phyloP scores from a whole-genome alignment of 2,888 invertebrate genomes.

The Drosophila anceps region DNA sequence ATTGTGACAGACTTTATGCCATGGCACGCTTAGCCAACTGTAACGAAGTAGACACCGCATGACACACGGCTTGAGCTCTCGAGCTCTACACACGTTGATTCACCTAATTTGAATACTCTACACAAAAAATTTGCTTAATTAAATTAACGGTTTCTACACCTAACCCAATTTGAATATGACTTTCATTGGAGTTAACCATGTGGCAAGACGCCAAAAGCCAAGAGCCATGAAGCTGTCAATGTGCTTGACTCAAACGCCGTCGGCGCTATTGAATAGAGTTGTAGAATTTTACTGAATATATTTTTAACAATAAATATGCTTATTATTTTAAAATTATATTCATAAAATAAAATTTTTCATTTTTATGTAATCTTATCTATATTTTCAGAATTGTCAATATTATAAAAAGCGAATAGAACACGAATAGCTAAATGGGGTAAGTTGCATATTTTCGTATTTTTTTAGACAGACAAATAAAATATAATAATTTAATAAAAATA shows the following conservation, averaged over 20 bases:
- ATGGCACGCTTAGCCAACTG: constrained; percentile 19
- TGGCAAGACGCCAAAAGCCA: constrained; percentile 6
- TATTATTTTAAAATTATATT: background rate
- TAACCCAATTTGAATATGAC: constrained; percentile 49
- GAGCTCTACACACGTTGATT: background rate
- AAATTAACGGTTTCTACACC: constrained; percentile 32
- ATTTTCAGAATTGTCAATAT: background rate
- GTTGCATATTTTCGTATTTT: no score
- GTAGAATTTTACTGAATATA: background rate
- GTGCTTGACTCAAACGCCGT: constrained; percentile 27
- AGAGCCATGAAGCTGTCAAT: constrained; percentile 30
- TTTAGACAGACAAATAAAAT: no score
- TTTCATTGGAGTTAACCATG: constrained; percentile 17
- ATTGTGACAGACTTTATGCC: constrained; percentile 30
- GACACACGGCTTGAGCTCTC: constrained; percentile 18
- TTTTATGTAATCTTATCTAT: background rate
- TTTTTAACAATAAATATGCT: background rate
- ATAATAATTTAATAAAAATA: no score
- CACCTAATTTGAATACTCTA: constrained; percentile 50
- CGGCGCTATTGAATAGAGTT: background rate
- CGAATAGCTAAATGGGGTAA: no score
- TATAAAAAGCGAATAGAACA: background rate
- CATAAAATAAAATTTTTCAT: background rate
- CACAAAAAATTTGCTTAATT: constrained; percentile 53
- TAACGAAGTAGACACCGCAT: constrained; percentile 17